Conservation (phyloP, 2,888 invertebrate species). For the Hypselothyrea guttata region DNA sequence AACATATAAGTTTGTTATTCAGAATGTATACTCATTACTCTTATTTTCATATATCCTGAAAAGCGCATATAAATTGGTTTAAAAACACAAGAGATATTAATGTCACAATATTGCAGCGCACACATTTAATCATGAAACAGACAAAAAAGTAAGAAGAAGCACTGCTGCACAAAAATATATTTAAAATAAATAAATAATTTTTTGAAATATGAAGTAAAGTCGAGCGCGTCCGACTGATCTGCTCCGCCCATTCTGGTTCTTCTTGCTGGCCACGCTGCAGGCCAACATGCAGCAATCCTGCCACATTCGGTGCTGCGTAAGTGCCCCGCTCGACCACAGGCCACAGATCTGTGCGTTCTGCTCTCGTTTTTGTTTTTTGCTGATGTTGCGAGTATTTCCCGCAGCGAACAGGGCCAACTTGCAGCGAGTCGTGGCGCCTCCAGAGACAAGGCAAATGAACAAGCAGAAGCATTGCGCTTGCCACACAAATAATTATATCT, state of each 20-base stretch:
- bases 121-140: too few species aligned
- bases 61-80: too few species aligned
- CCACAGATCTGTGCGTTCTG: slow-evolving; percentile 45
- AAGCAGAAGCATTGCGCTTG: slow-evolving; percentile 50
- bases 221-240: too few species aligned
- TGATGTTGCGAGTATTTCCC: slow-evolving; percentile 59
- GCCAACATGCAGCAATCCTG: slow-evolving; percentile 25
- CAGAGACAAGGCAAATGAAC: slow-evolving; percentile 45
- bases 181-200: too few species aligned
- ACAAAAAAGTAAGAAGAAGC: too few species aligned
- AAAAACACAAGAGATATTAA: too few species aligned
- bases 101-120: too few species aligned
- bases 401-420: slow-evolving; percentile 52
- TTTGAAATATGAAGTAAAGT: too few species aligned
- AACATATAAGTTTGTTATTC: too few species aligned
- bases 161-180: too few species aligned
- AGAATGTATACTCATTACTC: too few species aligned
- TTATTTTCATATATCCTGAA: too few species aligned
- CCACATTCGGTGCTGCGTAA: slow-evolving; percentile 61
- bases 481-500: slow-evolving; percentile 75
- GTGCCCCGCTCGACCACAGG: slow-evolving; percentile 69
- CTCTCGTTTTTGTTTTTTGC: slow-evolving; percentile 3
- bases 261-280: slow-evolving; percentile 35
- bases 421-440: slow-evolving; percentile 37
- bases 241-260: slow-evolving; percentile 5